Evolutionary conservation across 2,888 invertebrate genomes (phyloP), one percentile per base, ranked within the genome.

Genomic region (Microdon myrmicae): DNA sequence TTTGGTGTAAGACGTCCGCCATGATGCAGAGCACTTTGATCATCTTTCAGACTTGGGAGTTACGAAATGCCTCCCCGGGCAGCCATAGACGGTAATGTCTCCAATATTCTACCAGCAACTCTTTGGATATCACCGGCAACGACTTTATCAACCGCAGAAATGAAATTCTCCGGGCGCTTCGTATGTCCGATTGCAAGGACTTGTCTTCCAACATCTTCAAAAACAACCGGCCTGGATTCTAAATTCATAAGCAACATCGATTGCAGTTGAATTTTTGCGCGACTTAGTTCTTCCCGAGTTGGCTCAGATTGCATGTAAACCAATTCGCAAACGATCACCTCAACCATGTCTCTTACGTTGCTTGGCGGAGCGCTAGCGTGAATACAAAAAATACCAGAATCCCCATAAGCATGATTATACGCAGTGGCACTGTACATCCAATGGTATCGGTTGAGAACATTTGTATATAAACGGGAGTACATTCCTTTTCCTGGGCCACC

Each of bases 401-500:
- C 99, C 4, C 86, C 84, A 77, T 99, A 99, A 1, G 97, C 93
- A 79, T 98, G 96, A 82, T 99, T 98, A 78, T 94, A 96, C 0
- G 99, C 97, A 2, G 96, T 96, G 6, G 98, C 97, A 79, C 93
- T 97, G 81, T 95, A 96, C 87, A 99, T 92, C 97, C 98, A 99
- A 75, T 98, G 96, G 79, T 94, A 91, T 75, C 92, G 90, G 79
- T 99, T 98, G n/a, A 99, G 84, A 6, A 99, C 97, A 78, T 98
- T 96, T 22, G 94, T 93, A 80, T 99, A 99, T 1, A 99, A 86
- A 13, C 99, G 83, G 0, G 98, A 96, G 82, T 97, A 99, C 99
- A 99, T 99, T 75, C 99, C 99, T 82, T 99, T 99, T 35, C 99
- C 99, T 2, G 99, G 99, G 0, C 99, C 99, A 13, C 99, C 99